Evolutionary conservation across 2,113 vertebrate species (phyloP).

Genomic region (Mormoops blainvillei): DNA sequence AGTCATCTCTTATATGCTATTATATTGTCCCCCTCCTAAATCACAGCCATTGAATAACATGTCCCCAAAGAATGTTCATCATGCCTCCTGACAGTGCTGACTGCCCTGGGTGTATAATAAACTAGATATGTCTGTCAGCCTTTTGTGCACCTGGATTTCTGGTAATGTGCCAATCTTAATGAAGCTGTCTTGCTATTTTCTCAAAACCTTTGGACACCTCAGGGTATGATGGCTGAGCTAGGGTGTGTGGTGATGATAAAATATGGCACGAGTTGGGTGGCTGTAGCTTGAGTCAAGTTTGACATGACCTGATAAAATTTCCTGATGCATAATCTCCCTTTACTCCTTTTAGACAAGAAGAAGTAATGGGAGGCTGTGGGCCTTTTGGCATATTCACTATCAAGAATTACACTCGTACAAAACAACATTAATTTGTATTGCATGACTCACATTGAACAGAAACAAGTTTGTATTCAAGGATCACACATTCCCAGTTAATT

Average conservation of each 20-base stretch:
- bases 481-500: slow-evolving; percentile 59
- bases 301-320: slow-evolving; percentile 32
- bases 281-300: background rate
- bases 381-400: slow-evolving; percentile 33
- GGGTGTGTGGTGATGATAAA: background rate
- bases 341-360: slow-evolving; percentile 3
- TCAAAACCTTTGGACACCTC: slow-evolving; percentile 47
- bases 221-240: background rate
- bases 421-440: slow-evolving; percentile 67
- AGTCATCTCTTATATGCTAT: background rate
- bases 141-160: slow-evolving; percentile 30
- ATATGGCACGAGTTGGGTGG: background rate
- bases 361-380: background rate
- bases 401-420: background rate
- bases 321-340: background rate
- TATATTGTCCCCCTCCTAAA: background rate
- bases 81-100: background rate
- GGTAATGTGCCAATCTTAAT: slow-evolving; percentile 47
- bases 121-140: background rate
- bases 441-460: slow-evolving; percentile 61
- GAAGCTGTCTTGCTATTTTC: slow-evolving; percentile 55
- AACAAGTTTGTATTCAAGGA: slow-evolving; percentile 67
- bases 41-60: background rate
- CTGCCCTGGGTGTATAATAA: background rate
- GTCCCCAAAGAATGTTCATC: background rate